Percentiles rank a stretch among this genome's conserved stretches.
Conservation (phyloP, 2,113 vertebrate species). For the Lonchura striata region DNA sequence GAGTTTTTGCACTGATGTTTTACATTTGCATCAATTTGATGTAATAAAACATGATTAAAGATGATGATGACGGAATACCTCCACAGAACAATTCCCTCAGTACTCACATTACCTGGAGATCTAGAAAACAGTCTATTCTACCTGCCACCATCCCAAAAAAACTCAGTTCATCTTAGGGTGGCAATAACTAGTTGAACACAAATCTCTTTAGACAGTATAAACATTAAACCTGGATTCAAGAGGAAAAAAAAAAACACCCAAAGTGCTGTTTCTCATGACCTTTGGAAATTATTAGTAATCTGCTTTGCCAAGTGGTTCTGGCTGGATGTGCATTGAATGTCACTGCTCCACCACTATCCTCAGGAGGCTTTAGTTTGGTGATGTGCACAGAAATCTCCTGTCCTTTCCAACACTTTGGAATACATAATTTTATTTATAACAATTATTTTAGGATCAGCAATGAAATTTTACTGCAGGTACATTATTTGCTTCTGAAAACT, state of each 20-base stretch:
- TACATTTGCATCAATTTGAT: not conserved
- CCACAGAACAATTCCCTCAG: not conserved
- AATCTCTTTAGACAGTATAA: not conserved
- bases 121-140: accelerated
- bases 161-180: not conserved
- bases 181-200: not conserved
- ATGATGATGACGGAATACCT: not conserved
- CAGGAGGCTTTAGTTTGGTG: not conserved
- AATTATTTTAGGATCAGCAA: not conserved
- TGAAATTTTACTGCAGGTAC: not conserved
- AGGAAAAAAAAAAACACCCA: not conserved
- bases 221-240: not conserved
- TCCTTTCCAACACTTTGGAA: not conserved
- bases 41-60: not conserved
- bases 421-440: not conserved
- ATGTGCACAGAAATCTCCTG: not conserved
- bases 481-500: not conserved
- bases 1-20: not conserved
- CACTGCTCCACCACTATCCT: not conserved
- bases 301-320: not conserved
- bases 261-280: not conserved
- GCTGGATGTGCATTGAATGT: not conserved
- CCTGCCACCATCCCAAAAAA: not conserved
- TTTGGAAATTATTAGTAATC: slow-evolving; percentile 17
- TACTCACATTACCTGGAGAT: not conserved